These are phyloP conservation scores for Daphoenositta chrysoptera DNA, from an alignment of 2,113 vertebrate genomes.

Conservation along the genomic window DNA sequence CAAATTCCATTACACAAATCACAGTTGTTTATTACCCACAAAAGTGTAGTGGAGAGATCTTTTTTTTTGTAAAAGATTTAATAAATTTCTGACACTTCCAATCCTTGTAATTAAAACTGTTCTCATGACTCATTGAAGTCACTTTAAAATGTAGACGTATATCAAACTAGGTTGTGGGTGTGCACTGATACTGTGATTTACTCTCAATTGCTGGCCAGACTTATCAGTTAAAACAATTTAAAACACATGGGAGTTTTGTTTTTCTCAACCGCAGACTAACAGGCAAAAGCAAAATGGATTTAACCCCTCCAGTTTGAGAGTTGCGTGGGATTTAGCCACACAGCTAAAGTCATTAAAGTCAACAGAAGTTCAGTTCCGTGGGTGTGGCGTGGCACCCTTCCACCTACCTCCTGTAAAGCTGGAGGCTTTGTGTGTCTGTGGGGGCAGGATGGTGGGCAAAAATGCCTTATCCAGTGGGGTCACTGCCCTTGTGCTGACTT, in stretches of 20 bases:
- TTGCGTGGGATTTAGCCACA: neutral
- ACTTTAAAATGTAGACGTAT: neutral
- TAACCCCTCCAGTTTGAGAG: constrained; percentile 20
- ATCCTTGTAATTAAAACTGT: constrained; percentile 20
- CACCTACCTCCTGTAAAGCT: neutral
- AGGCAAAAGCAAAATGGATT: neutral
- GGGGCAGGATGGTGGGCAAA: neutral
- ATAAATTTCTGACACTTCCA: constrained; percentile 21
- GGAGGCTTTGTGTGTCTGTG: neutral
- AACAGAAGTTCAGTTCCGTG: constrained; percentile 3
- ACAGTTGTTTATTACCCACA: neutral
- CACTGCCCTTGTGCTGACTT: neutral
- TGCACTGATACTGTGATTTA: constrained; percentile 23
- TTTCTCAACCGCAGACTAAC: neutral
- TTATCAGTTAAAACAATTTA: constrained; percentile 52
- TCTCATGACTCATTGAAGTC: constrained; percentile 11
- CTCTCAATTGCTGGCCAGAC: constrained; percentile 36
- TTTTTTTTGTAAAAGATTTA: neutral
- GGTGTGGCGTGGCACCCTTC: constrained; percentile 6
- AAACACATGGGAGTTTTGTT: constrained; percentile 40
- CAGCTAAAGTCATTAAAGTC: neutral
- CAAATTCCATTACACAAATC: neutral
- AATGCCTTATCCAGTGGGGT: neutral
- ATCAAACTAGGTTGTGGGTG: constrained; percentile 3
- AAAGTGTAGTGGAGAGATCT: neutral